Evolutionary conservation across 2,113 vertebrate genomes (phyloP), one percentile per base, ranked within the genome.

Genomic region (Phylloscopus trochilus): DNA sequence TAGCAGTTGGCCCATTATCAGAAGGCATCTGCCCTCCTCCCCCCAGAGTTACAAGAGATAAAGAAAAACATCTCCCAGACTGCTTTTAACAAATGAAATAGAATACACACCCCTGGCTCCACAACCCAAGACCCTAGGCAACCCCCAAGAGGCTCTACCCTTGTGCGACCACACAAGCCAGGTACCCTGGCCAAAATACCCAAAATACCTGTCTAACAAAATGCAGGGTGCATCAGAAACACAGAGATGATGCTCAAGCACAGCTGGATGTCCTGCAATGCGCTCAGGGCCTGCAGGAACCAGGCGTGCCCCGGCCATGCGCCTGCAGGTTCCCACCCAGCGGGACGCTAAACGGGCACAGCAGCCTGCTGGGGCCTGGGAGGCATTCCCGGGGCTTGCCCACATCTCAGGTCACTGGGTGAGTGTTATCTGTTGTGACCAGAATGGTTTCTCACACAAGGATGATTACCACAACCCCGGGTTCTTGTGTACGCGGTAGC

Each of bases 391-490:
- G 0, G 72, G 58, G 51, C 68, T 24, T 39, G 51, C 79, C 87
- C 58, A 14, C 63, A 11, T 27, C 86, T 35, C 53, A 43, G 92
- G 81, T 83, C 95, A 66, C 44, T 35, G 87, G 74, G n/a, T 66
- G 81, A 41, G 75, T 88, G 83, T 96, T 96, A 96, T 97, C 96
- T 95, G 62, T 30, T 60, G 87, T 90, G 93, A 37, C 84, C 94
- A 96, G 93, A 22, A 18, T 22, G 51, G 64, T 60, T 72, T 63
- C 92, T 85, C 28, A 43, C 20, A 51, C 52, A 13, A 33, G 82
- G 74, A n/a, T 58, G 84, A 85, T 89, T 91, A 49, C n/a, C 16
- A 64, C 44, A 53, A 13, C 1, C 79, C 44, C 80, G 31, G 39
- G 3, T 11, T 67, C 70, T 24, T 72, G 93, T 44, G 5, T 93